phyloP scores from a whole-genome alignment of 2,113 vertebrate species.

The Epinephelus moara region DNA sequence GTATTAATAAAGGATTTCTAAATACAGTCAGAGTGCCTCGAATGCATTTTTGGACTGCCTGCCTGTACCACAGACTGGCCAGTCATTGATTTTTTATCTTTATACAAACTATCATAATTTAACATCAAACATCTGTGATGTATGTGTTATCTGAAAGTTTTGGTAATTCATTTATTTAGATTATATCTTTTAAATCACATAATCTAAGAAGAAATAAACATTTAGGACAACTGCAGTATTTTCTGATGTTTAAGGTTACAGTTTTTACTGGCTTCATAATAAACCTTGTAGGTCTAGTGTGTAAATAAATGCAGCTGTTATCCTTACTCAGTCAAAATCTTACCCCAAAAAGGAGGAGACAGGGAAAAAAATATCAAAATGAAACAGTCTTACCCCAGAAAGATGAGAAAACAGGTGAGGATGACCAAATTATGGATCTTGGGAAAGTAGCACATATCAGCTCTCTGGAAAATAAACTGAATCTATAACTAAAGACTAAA shows the following conservation, averaged over 20 bases:
- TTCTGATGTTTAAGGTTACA: background rate
- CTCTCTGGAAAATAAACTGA: background rate
- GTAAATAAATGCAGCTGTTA: background rate
- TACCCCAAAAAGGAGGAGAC: background rate
- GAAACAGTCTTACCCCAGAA: constrained; percentile 36
- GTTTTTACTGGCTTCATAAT: background rate
- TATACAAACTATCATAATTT: no score
- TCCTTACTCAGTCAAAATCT: background rate
- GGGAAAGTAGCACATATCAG: constrained; percentile 13
- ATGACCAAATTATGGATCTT: background rate
- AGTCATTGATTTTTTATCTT: no score
- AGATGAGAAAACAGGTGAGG: background rate
- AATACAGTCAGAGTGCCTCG: no score
- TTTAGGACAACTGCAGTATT: no score
- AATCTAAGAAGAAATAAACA: no score
- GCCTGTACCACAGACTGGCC: no score
- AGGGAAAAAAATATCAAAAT: background rate
- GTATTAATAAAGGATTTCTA: no score
- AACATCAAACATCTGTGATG: no score
- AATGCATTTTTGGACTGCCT: no score
- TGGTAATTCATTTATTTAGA: no score
- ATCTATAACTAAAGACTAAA: background rate
- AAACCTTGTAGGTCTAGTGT: background rate
- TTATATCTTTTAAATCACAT: no score
- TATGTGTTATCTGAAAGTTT: no score